These are phyloP conservation scores for Siniperca scherzeri DNA, from an alignment of 2,797 vertebrate species.

Conservation along the genomic window DNA sequence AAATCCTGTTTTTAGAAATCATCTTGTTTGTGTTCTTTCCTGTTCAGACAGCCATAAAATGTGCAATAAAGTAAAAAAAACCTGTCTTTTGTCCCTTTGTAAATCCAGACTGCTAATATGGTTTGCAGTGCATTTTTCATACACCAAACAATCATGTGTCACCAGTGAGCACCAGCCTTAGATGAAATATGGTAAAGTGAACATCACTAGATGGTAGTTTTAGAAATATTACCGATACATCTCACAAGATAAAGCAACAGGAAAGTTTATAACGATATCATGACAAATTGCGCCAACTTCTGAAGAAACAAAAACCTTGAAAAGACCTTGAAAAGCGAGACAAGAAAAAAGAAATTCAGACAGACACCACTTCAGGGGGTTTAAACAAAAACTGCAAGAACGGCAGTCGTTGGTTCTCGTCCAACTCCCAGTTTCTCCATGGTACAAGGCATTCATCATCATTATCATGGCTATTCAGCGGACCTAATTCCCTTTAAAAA, in stretches of 20 bases:
- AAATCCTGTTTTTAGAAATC: slow-evolving; percentile 46
- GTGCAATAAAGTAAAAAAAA: not conserved
- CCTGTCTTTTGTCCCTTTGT: not conserved
- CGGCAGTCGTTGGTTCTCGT: slow-evolving; percentile 74
- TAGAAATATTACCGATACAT: not conserved
- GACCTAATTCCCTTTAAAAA: slow-evolving; percentile 81
- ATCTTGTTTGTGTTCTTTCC: slow-evolving; percentile 12
- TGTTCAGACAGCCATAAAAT: slow-evolving; percentile 6
- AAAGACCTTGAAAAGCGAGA: slow-evolving; percentile 55
- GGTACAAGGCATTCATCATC: slow-evolving; percentile 77
- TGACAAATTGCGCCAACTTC: slow-evolving; percentile 42
- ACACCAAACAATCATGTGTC: not conserved
- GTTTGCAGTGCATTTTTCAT: not conserved
- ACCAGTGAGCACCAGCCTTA: not conserved
- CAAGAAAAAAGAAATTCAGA: slow-evolving; percentile 36
- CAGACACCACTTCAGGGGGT: slow-evolving; percentile 65
- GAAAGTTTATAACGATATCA: slow-evolving; percentile 26
- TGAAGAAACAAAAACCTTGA: slow-evolving; percentile 34
- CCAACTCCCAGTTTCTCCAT: slow-evolving; percentile 78
- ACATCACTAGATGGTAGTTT: not conserved
- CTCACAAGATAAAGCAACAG: slow-evolving; percentile 12
- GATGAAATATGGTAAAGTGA: slow-evolving; percentile 14
- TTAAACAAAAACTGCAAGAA: slow-evolving; percentile 60
- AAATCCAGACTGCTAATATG: not conserved
- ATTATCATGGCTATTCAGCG: slow-evolving; percentile 78